phyloP scores from a whole-genome alignment of 2,113 vertebrate genomes.

The Aphelocoma coerulescens region DNA sequence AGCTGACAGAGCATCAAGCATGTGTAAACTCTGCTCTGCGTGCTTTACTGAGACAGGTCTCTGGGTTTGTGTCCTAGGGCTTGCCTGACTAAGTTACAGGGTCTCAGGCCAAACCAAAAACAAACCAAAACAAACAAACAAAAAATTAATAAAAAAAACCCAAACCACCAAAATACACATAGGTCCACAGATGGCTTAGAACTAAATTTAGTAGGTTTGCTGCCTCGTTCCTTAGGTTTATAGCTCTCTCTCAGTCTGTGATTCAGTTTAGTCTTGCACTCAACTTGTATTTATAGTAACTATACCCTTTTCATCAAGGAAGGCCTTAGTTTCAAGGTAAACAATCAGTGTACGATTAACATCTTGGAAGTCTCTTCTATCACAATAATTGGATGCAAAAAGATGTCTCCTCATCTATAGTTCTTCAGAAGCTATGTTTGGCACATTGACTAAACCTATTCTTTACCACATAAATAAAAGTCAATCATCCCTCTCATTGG shows the following conservation, averaged over 20 bases:
- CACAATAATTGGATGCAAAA: slow-evolving; percentile 39
- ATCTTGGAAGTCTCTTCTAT: background rate
- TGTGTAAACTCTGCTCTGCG: slow-evolving; percentile 8
- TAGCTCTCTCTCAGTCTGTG: slow-evolving; percentile 5
- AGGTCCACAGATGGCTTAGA: background rate
- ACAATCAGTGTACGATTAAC: background rate
- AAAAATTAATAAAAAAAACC: background rate
- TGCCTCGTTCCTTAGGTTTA: slow-evolving; percentile 17
- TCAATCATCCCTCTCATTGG: background rate
- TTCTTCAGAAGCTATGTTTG: slow-evolving; percentile 5
- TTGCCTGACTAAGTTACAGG: slow-evolving; percentile 1
- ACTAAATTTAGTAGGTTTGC: background rate
- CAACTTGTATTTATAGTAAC: background rate
- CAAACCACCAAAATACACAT: background rate
- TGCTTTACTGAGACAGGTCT: background rate
- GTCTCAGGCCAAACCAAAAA: background rate
- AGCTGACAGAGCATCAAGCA: slow-evolving; percentile 51
- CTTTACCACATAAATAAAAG: background rate
- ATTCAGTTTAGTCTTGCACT: background rate
- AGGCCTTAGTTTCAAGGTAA: slow-evolving; percentile 38
- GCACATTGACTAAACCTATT: slow-evolving; percentile 13
- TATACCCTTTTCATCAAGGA: slow-evolving; percentile 7
- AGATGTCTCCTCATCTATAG: background rate
- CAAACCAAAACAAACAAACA: background rate
- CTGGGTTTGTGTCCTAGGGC: background rate